Evolutionary conservation across 2,797 vertebrate species (phyloP).

Genomic region (Echeneis naucrates): DNA sequence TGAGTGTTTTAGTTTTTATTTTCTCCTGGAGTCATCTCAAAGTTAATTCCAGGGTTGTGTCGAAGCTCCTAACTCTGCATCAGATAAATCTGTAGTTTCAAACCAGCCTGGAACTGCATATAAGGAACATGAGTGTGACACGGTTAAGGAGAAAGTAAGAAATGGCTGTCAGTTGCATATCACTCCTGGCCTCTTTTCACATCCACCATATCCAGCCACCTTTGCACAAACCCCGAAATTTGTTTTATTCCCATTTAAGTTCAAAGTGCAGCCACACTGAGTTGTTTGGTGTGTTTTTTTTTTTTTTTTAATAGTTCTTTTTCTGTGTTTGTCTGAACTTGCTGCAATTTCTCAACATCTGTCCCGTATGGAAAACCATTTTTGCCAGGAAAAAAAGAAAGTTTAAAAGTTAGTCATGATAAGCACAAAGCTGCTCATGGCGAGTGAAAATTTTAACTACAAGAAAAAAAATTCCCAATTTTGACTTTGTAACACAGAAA

Average conservation of each 20-base stretch:
- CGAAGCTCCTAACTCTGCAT: neutral
- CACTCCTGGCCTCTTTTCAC: neutral
- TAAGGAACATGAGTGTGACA: neutral
- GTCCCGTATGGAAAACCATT: neutral
- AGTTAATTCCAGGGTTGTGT: constrained; percentile 3
- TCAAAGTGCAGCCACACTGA: neutral
- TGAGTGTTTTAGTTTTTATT: neutral
- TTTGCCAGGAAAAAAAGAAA: neutral
- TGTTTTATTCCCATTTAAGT: constrained; percentile 21
- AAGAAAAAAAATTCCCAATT: too few species aligned
- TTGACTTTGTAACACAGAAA: too few species aligned
- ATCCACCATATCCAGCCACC: constrained; percentile 3
- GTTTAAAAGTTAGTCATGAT: neutral
- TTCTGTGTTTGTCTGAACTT: constrained; percentile 4
- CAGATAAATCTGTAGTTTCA: constrained; percentile 1
- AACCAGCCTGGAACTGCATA: neutral
- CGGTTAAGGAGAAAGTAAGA: constrained; percentile 1
- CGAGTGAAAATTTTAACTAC: neutral
- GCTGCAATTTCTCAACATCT: constrained; percentile 38
- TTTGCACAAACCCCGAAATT: constrained; percentile 26
- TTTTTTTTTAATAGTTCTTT: too few species aligned
- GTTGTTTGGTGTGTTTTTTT: too few species aligned
- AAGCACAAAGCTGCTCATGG: neutral
- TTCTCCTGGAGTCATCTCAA: neutral
- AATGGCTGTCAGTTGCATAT: neutral